phyloP scores from a whole-genome alignment of 2,113 vertebrate genomes.

The Canis aureus region DNA sequence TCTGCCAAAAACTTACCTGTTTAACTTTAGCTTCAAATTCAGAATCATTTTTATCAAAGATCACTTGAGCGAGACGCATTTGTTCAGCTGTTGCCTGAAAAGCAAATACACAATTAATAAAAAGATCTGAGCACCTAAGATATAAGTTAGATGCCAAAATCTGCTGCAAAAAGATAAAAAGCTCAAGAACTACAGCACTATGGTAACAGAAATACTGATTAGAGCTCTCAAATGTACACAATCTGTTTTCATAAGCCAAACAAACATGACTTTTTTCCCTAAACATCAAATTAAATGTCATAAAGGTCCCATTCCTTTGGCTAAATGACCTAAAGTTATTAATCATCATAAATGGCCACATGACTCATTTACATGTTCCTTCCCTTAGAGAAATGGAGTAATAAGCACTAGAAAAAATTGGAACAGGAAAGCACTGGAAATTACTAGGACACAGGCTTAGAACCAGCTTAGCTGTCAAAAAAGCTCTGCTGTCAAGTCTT shows the following conservation, averaged over 20 bases:
- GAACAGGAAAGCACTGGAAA: not conserved
- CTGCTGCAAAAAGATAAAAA: not conserved
- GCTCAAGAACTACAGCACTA: not conserved
- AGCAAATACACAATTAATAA: conserved; percentile 64
- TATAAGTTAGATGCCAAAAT: conserved; percentile 9
- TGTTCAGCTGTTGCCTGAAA: conserved; percentile 98
- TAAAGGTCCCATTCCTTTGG: conserved; percentile 7
- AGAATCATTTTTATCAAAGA: conserved; percentile 97
- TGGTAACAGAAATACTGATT: conserved; percentile 16
- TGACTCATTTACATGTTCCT: conserved; percentile 23
- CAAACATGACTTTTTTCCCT: not conserved
- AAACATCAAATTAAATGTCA: conserved; percentile 33
- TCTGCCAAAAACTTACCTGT: conserved; percentile 89
- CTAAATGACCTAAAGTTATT: conserved; percentile 29
- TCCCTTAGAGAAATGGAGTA: not conserved
- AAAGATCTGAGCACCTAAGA: conserved; percentile 34
- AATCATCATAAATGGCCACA: not conserved
- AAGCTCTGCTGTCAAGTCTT: not conserved
- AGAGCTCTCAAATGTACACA: not conserved
- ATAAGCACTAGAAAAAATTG: not conserved
- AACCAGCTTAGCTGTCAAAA: not conserved
- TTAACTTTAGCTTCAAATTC: conserved; percentile 99
- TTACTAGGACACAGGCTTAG: not conserved
- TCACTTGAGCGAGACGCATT: conserved; percentile 98
- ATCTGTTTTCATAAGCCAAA: not conserved